phyloP scores from a whole-genome alignment of 2,113 vertebrate species.

The Alexandromys fortis region DNA sequence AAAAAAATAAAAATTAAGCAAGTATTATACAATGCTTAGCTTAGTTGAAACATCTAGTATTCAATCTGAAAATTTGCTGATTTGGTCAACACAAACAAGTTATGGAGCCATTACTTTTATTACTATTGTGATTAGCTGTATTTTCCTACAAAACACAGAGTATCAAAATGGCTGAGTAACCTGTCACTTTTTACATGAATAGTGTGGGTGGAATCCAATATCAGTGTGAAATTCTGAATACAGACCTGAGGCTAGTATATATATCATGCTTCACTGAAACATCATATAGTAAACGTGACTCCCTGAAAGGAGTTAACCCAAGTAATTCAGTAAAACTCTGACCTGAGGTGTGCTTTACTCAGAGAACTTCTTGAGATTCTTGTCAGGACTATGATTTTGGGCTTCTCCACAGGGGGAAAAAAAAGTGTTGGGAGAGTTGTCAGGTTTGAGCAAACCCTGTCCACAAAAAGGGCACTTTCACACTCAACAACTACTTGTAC shows the following conservation, averaged over 20 bases:
- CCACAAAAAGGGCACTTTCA: not conserved
- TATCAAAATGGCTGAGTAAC: not conserved
- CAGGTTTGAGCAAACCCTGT: not conserved
- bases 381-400: not conserved
- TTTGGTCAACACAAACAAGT: not conserved
- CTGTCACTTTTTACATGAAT: not conserved
- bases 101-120: not conserved
- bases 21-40: not conserved
- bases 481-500: not conserved
- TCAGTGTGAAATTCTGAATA: not conserved
- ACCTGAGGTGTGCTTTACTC: not conserved
- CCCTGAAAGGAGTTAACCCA: not conserved
- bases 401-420: not conserved
- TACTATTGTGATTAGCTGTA: not conserved
- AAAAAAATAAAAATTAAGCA: not conserved
- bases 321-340: not conserved
- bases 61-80: not conserved
- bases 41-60: not conserved
- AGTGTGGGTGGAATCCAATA: not conserved
- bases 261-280: not conserved
- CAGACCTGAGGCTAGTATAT: accelerated
- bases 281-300: accelerated
- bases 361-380: not conserved
- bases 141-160: not conserved
- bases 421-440: not conserved